These are phyloP conservation scores for Autographa pulchrina DNA, from an alignment of 2,888 invertebrate species.

Conservation along the genomic window DNA sequence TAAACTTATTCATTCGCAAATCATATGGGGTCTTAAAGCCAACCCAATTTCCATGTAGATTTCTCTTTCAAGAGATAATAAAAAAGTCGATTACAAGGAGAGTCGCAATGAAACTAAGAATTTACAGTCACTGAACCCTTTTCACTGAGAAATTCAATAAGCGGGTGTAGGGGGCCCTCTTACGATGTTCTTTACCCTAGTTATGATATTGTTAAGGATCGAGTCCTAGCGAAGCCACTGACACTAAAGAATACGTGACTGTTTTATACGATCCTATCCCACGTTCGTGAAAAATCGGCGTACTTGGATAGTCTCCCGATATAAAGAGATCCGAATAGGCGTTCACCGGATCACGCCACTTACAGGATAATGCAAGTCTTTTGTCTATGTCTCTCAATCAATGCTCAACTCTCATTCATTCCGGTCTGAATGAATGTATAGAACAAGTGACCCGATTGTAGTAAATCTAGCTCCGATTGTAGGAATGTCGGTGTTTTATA, in stretches of 20 bases:
- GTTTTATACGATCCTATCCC: constrained; percentile 73
- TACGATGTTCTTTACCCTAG: constrained; percentile 64
- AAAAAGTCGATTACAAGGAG: constrained; percentile 55
- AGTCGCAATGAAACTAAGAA: constrained; percentile 64
- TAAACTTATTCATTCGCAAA: constrained; percentile 29
- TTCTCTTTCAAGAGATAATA: constrained; percentile 49
- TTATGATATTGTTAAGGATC: constrained; percentile 80
- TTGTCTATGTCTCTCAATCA: constrained; percentile 78
- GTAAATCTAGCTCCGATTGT: constrained; percentile 59
- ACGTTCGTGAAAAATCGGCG: constrained; percentile 72
- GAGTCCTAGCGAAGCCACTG: constrained; percentile 71
- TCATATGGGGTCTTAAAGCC: constrained; percentile 47
- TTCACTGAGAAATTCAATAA: constrained; percentile 76
- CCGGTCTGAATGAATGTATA: constrained; percentile 65
- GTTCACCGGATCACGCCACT: constrained; percentile 73
- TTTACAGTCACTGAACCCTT: constrained; percentile 71
- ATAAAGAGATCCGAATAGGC: constrained; percentile 76
- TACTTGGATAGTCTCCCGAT: constrained; percentile 71
- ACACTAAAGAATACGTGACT: constrained; percentile 82
- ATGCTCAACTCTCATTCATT: constrained; percentile 69
- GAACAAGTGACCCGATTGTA: constrained; percentile 63
- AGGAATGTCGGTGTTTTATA: constrained; percentile 54
- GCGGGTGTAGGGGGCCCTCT: constrained; percentile 61
- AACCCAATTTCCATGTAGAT: constrained; percentile 57
- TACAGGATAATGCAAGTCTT: constrained; percentile 76